These are phyloP conservation scores for Procavia capensis DNA, from an alignment of 2,113 vertebrate species.

Conservation along the genomic window DNA sequence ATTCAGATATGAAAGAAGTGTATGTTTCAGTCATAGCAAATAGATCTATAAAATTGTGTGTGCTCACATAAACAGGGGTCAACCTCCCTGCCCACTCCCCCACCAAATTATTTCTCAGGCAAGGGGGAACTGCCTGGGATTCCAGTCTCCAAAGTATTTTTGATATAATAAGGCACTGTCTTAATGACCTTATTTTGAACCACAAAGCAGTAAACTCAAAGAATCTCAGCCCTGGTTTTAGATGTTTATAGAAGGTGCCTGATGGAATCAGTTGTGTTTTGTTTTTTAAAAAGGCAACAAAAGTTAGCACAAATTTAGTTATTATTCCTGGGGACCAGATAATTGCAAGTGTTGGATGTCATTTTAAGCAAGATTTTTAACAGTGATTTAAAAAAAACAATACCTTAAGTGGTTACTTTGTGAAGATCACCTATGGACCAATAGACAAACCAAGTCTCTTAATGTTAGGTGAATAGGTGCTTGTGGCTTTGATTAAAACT, in stretches of 20 bases:
- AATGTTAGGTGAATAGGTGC: background rate
- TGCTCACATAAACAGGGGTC: background rate
- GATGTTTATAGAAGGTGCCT: background rate
- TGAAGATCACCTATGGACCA: background rate
- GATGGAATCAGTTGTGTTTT: no score
- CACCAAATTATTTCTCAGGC: constrained; percentile 4
- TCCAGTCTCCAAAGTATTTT: constrained; percentile 18
- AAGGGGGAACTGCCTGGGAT: constrained; percentile 29
- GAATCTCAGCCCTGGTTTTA: constrained; percentile 25
- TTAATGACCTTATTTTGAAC: constrained; percentile 58
- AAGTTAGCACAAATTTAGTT: constrained; percentile 39
- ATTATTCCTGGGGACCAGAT: constrained; percentile 43
- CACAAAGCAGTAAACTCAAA: constrained; percentile 33
- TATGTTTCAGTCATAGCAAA: background rate
- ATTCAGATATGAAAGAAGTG: constrained; percentile 58
- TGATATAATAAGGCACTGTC: background rate
- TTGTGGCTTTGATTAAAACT: constrained; percentile 34
- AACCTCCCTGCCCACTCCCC: background rate
- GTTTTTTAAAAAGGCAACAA: background rate
- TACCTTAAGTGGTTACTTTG: constrained; percentile 28
- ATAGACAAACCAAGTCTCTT: constrained; percentile 24
- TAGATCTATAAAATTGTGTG: background rate
- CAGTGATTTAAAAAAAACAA: constrained; percentile 30
- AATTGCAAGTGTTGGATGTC: background rate
- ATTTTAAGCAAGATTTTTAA: constrained; percentile 59